Conservation (phyloP, 1,140 invertebrate genomes). For the Procambarus clarkii region DNA sequence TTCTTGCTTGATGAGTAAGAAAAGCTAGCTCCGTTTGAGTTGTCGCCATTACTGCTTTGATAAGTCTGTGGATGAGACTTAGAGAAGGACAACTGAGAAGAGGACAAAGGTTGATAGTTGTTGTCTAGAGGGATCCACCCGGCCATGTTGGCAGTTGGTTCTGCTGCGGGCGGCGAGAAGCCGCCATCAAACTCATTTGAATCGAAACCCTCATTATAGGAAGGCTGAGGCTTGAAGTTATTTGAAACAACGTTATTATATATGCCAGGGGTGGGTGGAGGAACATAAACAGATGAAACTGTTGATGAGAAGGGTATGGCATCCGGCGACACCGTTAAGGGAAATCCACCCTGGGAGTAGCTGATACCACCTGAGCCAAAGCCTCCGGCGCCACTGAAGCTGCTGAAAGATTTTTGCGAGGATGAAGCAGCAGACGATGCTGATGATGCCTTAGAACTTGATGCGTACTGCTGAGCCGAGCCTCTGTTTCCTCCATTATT, state of each 20-base stretch:
- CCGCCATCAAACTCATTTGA: not conserved
- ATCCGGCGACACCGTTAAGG: not conserved
- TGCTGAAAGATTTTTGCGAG: conserved; percentile 30
- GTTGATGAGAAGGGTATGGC: conserved; percentile 3
- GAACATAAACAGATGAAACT: not conserved
- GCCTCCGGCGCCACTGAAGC: conserved; percentile 10
- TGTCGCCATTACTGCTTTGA: not conserved
- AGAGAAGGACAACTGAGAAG: not conserved
- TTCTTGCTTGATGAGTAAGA: conserved; percentile 14
- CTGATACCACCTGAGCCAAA: not conserved
- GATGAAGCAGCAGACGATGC: conserved; percentile 37
- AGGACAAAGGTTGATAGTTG: not conserved
- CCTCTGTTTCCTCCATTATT: conserved; percentile 23
- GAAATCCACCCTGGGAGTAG: not conserved
- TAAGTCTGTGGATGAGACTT: not conserved
- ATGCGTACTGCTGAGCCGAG: not conserved
- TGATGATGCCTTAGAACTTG: conserved; percentile 26
- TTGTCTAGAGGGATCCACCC: conserved; percentile 35
- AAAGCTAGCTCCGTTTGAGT: not conserved
- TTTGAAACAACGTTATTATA: conserved; percentile 3
- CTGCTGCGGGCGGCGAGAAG: conserved; percentile 41
- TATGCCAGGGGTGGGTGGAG: not conserved
- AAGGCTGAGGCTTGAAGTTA: conserved; percentile 1
- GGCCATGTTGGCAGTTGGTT: conserved; percentile 43
- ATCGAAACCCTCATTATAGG: conserved; percentile 12